Evolutionary conservation across 2,888 invertebrate species (phyloP).

Genomic region (Acleris holmiana): DNA sequence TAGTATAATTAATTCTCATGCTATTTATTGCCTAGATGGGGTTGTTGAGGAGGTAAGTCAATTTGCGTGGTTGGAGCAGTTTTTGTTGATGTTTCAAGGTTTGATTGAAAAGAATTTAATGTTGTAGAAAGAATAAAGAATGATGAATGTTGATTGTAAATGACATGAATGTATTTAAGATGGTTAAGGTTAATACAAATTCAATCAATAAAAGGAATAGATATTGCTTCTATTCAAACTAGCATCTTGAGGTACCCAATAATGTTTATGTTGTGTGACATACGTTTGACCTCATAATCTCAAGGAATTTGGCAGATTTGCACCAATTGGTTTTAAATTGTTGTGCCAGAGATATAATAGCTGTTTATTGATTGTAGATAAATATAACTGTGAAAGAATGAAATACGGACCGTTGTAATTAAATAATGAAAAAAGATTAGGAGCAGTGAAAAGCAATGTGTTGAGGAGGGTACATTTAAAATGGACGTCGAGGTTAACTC

Average conservation of each 20-base stretch:
- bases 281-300: no score
- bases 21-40: slow-evolving; percentile 27
- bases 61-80: slow-evolving; percentile 29
- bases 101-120: not conserved
- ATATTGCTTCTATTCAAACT: slow-evolving; percentile 7
- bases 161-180: no score
- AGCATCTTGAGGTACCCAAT: not conserved
- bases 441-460: slow-evolving; percentile 10
- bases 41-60: slow-evolving; percentile 28
- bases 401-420: slow-evolving; percentile 3
- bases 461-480: slow-evolving; percentile 19
- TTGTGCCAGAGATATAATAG: not conserved
- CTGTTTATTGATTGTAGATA: slow-evolving; percentile 1
- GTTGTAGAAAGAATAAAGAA: not conserved
- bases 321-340: not conserved
- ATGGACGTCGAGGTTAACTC: slow-evolving; percentile 30
- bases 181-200: no score
- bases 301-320: not conserved
- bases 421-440: not conserved
- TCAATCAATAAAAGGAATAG: not conserved
- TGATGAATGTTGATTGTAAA: no score
- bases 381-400: not conserved
- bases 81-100: slow-evolving; percentile 4
- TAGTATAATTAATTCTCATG: slow-evolving; percentile 33
- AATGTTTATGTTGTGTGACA: slow-evolving; percentile 8